Evolutionary conservation across 2,888 invertebrate genomes (phyloP).

Genomic region (Lasioglossum morio): DNA sequence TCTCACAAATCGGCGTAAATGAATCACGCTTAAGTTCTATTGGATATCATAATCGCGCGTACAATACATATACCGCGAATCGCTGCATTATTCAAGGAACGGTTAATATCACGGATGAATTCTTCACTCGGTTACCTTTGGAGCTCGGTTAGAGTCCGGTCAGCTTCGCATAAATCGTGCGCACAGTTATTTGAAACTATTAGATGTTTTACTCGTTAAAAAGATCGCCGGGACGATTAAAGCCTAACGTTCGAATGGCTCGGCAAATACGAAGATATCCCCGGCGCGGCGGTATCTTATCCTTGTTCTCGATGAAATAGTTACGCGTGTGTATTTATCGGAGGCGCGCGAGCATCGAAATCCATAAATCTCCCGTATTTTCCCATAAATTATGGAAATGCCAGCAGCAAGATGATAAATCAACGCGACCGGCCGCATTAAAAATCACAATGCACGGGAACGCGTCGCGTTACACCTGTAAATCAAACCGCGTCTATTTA

Average conservation of each 20-base stretch:
- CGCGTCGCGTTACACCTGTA: conserved; percentile 69
- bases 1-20: not conserved
- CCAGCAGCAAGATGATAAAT: conserved; percentile 62
- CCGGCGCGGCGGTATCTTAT: conserved; percentile 7
- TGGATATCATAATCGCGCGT: not conserved
- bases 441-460: conserved; percentile 69
- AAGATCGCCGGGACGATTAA: conserved; percentile 11
- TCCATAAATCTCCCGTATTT: conserved; percentile 71
- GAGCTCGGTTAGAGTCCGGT: not conserved
- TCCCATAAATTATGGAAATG: conserved; percentile 74
- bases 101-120: conserved; percentile 1
- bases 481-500: conserved; percentile 72
- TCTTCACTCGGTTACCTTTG: conserved; percentile 1
- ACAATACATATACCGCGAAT: conserved; percentile 4
- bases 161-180: not conserved
- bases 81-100: conserved; percentile 7
- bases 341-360: conserved; percentile 58
- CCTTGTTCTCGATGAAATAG: conserved; percentile 34
- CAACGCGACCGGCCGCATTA: conserved; percentile 64
- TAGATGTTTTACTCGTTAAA: conserved; percentile 8
- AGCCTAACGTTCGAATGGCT: conserved; percentile 14
- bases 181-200: not conserved
- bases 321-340: conserved; percentile 42
- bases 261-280: not conserved
- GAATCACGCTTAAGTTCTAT: not conserved